Percentiles rank a stretch among this genome's conserved stretches.
Evolutionary conservation across 2,797 vertebrate genomes (phyloP).

Genomic region (Bradypodion pumilum): DNA sequence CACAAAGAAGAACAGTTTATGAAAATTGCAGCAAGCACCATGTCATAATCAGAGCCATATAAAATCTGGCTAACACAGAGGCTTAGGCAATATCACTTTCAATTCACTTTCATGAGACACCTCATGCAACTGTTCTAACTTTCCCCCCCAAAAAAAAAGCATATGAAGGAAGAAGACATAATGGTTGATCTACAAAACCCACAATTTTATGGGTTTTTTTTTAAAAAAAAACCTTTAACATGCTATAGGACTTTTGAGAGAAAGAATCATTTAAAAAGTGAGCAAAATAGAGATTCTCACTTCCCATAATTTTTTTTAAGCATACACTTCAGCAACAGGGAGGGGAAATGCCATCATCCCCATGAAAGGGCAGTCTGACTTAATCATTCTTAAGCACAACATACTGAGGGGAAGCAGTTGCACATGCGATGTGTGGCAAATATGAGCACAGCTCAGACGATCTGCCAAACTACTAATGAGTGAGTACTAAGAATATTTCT

Average conservation of each 20-base stretch:
- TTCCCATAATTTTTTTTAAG: slow-evolving; percentile 44
- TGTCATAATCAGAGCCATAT: background rate
- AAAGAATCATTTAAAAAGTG: slow-evolving; percentile 55
- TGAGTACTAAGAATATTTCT: slow-evolving; percentile 65
- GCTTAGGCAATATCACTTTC: background rate
- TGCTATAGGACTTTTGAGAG: background rate
- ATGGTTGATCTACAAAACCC: slow-evolving; percentile 28
- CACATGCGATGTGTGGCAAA: slow-evolving; percentile 58
- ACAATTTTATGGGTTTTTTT: background rate
- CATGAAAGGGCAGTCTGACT: slow-evolving; percentile 69
- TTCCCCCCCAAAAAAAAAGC: background rate
- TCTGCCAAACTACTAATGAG: slow-evolving; percentile 55
- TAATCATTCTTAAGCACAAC: slow-evolving; percentile 71
- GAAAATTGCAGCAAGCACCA: background rate
- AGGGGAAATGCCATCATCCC: slow-evolving; percentile 56
- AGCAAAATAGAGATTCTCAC: slow-evolving; percentile 66
- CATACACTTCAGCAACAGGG: slow-evolving; percentile 56
- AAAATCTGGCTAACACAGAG: background rate
- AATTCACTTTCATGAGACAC: background rate
- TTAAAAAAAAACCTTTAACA: background rate
- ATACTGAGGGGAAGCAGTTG: slow-evolving; percentile 51
- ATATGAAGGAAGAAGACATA: background rate
- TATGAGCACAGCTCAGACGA: slow-evolving; percentile 47
- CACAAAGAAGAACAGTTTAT: background rate
- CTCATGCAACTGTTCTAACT: background rate